Evolutionary conservation across 2,113 vertebrate genomes (phyloP).

Genomic region (Procavia capensis): DNA sequence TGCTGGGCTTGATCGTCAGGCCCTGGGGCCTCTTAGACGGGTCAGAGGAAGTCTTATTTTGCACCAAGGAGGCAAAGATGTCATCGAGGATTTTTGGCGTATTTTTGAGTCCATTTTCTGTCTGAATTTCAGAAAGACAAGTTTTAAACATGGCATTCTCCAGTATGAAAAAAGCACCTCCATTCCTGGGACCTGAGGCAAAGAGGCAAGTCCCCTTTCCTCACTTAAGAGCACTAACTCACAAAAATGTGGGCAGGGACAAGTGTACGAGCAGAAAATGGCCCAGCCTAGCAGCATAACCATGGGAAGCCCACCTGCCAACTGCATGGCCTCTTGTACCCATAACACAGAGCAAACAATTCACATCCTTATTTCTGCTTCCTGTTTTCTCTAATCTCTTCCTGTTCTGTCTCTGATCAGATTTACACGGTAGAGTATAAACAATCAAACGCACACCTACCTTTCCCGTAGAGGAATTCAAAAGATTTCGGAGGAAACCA

Average conservation of each 20-base stretch:
- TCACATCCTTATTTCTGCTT: background rate
- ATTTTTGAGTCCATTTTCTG: conserved; percentile 88
- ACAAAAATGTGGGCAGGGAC: background rate
- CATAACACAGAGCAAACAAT: background rate
- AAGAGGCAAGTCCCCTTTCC: background rate
- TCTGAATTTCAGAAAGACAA: conserved; percentile 78
- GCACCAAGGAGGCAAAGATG: conserved; percentile 91
- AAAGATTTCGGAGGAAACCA: conserved; percentile 87
- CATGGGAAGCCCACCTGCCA: background rate
- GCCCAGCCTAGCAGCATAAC: background rate
- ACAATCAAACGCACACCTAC: conserved; percentile 70
- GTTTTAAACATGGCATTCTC: background rate
- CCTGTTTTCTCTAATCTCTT: background rate
- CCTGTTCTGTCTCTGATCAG: background rate
- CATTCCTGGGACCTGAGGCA: background rate
- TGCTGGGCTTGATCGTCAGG: conserved; percentile 86
- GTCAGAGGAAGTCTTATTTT: conserved; percentile 86
- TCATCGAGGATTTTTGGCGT: conserved; percentile 91
- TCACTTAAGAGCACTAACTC: background rate
- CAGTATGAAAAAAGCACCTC: background rate
- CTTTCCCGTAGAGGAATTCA: conserved; percentile 88
- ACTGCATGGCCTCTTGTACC: background rate
- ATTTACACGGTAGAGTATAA: background rate
- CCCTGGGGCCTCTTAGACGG: conserved; percentile 86
- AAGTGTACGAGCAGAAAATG: background rate